Base-by-base conservation (phyloP, 2,888 invertebrate genomes). In the Lagria hirta region DNA sequence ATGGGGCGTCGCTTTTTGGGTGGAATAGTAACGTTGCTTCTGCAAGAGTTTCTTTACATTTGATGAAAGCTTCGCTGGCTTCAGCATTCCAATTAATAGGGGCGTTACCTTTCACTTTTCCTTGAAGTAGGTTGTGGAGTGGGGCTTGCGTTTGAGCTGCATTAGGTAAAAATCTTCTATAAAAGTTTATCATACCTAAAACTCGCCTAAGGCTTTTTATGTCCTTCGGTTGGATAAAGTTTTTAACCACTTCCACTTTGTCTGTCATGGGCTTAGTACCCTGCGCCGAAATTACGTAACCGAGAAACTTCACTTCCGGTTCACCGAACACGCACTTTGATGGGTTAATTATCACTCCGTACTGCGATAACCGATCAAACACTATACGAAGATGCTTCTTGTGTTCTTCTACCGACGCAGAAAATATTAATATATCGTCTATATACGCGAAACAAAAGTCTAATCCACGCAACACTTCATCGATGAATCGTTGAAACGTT, bases 401-500 rank as follows among this genome's bases (percentile, higher is more conserved):
- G 29, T 64, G 63, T 15, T 55, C 45, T 12, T 54, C 32, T 11
- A 35, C 29, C 2, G 41, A 24, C 4, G 6, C 3, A 3, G 61
- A 60, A 6, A 49, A 43, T n/a, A 55, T 24, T 4, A 68, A 40
- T 21, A 68, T 53, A 41, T 68, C 66, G 18, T 70, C 68, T 0
- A 71, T 32, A 32, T 69, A 71, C 0, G 49, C 38, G 34, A 58
- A 56, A 28, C 45, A 45, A 40, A 70, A 64, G 13, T 64, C 64
- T 1, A 65, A 36, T 3, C 60, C 62, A 2, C 54, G 45, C 0
- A 56, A 16, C 3, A 57, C 53, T n/a, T 58, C 57, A 28, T 70
- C 63, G 4, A 72, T 62, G 21, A 69, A 69, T 5, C 66, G 55
- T 40, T 70, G 66, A 50, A 72, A 64, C 0, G 68, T 66, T 45